A percentile compares a stretch with the other conserved stretches of the same genome.
phyloP scores from a whole-genome alignment of 1,140 invertebrate genomes.

The Bombus sibiricus region DNA sequence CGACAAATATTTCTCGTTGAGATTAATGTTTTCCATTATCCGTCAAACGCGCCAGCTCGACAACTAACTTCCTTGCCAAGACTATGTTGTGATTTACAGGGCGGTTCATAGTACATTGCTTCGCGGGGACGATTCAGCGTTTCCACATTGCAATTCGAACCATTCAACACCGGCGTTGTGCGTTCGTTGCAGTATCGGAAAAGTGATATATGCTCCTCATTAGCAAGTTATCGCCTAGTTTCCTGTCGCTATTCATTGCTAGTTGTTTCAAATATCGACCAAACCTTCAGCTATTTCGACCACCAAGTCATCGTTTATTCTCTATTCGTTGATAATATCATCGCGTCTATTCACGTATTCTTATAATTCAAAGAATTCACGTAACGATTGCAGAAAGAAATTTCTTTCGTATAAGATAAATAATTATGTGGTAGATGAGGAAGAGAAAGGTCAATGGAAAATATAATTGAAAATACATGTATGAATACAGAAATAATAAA shows the following conservation, averaged over 20 bases:
- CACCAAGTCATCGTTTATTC: neutral
- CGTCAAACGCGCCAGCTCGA: slow-evolving; percentile 48
- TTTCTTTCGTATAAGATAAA: neutral
- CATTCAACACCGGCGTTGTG: slow-evolving; percentile 64
- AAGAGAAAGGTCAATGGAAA: too few species aligned
- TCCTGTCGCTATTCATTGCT: slow-evolving; percentile 64
- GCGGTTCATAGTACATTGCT: slow-evolving; percentile 68
- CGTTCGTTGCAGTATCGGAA: slow-evolving; percentile 64
- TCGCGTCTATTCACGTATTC: too few species aligned
- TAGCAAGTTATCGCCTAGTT: slow-evolving; percentile 68
- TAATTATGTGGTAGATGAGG: neutral
- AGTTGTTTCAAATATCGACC: slow-evolving; percentile 52
- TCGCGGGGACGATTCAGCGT: slow-evolving; percentile 66
- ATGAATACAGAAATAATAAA: too few species aligned
- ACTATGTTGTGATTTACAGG: slow-evolving; percentile 67
- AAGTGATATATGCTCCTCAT: slow-evolving; percentile 69
- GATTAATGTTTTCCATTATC: slow-evolving; percentile 53
- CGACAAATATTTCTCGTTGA: slow-evolving; percentile 22
- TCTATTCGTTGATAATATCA: neutral
- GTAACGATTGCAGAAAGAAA: neutral
- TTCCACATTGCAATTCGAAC: slow-evolving; percentile 65
- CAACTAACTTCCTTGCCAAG: slow-evolving; percentile 63
- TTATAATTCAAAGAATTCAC: neutral
- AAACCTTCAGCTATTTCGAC: slow-evolving; percentile 12
- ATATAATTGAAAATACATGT: too few species aligned